phyloP scores from a whole-genome alignment of 2,797 vertebrate genomes.

The Mus caroli region DNA sequence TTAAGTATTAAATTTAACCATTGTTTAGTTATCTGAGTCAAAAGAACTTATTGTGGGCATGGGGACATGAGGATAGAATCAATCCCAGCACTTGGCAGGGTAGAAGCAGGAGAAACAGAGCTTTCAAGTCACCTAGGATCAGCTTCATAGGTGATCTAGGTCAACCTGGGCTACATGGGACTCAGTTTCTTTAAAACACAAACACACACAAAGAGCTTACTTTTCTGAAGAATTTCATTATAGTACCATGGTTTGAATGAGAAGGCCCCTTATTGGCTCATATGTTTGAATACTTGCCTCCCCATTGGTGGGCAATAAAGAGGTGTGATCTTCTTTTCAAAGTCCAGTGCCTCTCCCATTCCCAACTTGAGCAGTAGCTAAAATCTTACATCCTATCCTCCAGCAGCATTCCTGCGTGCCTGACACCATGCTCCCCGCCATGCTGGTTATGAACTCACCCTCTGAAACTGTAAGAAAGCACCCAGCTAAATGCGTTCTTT shows the following conservation, averaged over 20 bases:
- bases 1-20: constrained; percentile 45
- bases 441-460: background rate
- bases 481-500: background rate
- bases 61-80: background rate
- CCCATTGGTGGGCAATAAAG: background rate
- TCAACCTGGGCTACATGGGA: background rate
- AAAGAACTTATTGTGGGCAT: constrained; percentile 16
- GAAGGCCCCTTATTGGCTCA: background rate
- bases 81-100: background rate
- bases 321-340: background rate
- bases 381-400: background rate
- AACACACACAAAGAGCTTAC: background rate
- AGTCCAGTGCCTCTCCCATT: background rate
- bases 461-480: background rate
- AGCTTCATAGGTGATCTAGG: background rate
- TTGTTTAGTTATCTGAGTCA: constrained; percentile 40
- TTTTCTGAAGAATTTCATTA: background rate
- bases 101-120: background rate
- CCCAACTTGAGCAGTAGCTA: background rate
- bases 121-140: background rate
- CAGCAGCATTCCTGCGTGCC: background rate
- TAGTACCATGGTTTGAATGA: background rate
- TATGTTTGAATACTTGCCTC: background rate
- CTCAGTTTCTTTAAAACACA: background rate
- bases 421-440: background rate